A percentile compares a stretch with the other conserved stretches of the same genome.
phyloP scores from a whole-genome alignment of 2,888 invertebrate species.

The Papilio demoleus region DNA sequence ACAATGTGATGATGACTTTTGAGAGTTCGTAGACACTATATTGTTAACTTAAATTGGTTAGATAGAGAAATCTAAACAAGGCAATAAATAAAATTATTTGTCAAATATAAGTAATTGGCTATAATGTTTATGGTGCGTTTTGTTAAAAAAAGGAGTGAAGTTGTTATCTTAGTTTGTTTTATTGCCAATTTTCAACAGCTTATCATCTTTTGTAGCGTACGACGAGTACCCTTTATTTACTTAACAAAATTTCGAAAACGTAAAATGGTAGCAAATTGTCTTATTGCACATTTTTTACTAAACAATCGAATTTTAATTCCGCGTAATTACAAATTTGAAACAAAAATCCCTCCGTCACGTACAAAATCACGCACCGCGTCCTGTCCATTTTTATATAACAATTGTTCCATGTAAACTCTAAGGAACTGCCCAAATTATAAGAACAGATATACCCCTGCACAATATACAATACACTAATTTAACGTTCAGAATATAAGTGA shows the following conservation, averaged over 20 bases:
- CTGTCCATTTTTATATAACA: background rate
- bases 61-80: constrained; percentile 11
- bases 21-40: constrained; percentile 19
- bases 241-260: background rate
- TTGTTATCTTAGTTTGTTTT: background rate
- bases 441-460: background rate
- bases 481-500: constrained; percentile 13
- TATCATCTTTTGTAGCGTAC: background rate
- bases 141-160: too few relatives aligned
- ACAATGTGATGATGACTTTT: background rate
- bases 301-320: background rate
- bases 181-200: background rate
- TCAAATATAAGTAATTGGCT: background rate
- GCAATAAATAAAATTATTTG: constrained; percentile 16
- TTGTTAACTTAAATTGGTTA: constrained; percentile 27
- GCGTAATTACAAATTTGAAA: background rate
- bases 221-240: background rate
- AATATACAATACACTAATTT: constrained; percentile 9
- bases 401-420: background rate
- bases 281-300: background rate
- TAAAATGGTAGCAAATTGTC: background rate
- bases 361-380: background rate
- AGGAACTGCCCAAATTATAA: background rate
- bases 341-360: background rate
- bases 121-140: background rate